Percentiles rank a stretch among this genome's conserved stretches.
phyloP scores from a whole-genome alignment of 2,888 invertebrate genomes.

The Platycnemis pennipes region DNA sequence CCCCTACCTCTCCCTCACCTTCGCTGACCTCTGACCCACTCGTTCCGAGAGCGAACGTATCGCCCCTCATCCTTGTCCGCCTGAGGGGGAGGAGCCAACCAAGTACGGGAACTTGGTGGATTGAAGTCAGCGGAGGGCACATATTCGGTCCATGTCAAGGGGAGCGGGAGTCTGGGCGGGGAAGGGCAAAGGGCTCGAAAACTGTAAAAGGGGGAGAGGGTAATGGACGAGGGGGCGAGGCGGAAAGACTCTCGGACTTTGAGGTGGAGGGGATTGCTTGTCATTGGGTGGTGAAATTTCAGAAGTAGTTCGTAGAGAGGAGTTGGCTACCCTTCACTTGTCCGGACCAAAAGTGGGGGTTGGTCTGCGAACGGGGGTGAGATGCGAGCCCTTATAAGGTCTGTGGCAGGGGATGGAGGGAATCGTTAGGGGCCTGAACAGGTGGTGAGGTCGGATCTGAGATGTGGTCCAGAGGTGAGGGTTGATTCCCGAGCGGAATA shows the following conservation, averaged over 20 bases:
- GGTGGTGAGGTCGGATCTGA: background rate
- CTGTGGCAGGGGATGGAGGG: background rate
- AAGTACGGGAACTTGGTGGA: too few relatives aligned
- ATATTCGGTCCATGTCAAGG: background rate
- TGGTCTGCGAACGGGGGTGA: background rate
- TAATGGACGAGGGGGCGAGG: too few relatives aligned
- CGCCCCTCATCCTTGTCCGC: too few relatives aligned
- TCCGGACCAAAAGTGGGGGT: too few relatives aligned
- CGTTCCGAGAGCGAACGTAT: too few relatives aligned
- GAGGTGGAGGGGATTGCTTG: background rate
- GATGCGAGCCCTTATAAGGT: background rate
- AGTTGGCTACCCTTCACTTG: background rate
- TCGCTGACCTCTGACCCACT: background rate
- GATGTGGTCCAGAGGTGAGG: background rate
- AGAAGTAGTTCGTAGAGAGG: background rate
- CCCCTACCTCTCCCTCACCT: background rate
- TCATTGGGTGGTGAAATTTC: conserved; percentile 18
- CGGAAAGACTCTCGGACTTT: background rate
- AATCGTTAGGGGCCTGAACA: too few relatives aligned
- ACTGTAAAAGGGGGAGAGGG: background rate
- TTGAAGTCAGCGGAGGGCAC: background rate
- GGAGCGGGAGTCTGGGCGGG: too few relatives aligned
- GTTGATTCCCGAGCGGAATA: background rate
- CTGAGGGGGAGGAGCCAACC: too few relatives aligned
- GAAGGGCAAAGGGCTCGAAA: background rate